Evolutionary conservation across 1,140 invertebrate species (phyloP).

Genomic region (Thaumatotibia leucotreta): DNA sequence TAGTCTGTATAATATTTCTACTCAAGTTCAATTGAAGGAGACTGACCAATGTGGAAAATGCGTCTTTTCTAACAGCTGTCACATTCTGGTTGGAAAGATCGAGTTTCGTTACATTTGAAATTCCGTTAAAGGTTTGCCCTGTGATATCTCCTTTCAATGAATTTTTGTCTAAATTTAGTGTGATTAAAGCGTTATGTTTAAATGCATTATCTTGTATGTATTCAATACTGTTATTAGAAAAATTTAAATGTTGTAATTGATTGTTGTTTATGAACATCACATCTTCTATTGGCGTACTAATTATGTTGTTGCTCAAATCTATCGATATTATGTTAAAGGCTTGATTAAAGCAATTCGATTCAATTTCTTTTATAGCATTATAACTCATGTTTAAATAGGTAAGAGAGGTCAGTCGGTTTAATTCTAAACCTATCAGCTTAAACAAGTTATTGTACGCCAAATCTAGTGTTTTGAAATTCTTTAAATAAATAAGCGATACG

Average conservation of each 20-base stretch:
- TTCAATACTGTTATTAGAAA: constrained; percentile 47
- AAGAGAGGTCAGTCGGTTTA: constrained; percentile 40
- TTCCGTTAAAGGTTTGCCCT: constrained; percentile 37
- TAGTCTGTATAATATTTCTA: constrained; percentile 36
- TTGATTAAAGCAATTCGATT: constrained; percentile 51
- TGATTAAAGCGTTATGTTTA: constrained; percentile 33
- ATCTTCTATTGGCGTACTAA: constrained; percentile 37
- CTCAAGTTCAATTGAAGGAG: constrained; percentile 46
- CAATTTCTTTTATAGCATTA: constrained; percentile 43
- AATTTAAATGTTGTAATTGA: constrained; percentile 41
- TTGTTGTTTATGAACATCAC: constrained; percentile 43
- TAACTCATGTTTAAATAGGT: constrained; percentile 42
- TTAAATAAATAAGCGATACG: constrained; percentile 44
- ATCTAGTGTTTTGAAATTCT: constrained; percentile 38
- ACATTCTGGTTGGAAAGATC: constrained; percentile 47
- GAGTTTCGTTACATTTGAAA: constrained; percentile 32
- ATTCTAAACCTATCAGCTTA: constrained; percentile 39
- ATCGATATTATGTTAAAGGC: constrained; percentile 37
- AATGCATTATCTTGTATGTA: constrained; percentile 45
- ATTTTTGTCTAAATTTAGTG: constrained; percentile 49
- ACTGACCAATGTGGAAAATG: constrained; percentile 36
- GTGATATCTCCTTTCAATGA: constrained; percentile 38
- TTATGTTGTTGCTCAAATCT: constrained; percentile 51
- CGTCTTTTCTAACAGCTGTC: constrained; percentile 29
- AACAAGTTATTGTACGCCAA: constrained; percentile 41